Conservation (phyloP, 2,888 invertebrate species). For the Tetragonisca angustula region DNA sequence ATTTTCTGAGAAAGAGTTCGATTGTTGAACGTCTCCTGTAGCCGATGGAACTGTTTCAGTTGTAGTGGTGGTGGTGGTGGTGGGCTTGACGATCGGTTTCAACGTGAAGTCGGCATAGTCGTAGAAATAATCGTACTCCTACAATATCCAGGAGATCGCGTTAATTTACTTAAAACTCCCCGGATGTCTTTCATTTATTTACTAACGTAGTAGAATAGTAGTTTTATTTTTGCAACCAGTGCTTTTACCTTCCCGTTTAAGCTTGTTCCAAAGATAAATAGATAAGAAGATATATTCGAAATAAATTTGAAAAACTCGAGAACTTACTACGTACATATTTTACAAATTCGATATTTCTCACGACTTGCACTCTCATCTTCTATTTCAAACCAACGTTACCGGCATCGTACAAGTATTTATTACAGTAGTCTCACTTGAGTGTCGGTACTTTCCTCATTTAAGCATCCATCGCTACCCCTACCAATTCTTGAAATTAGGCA, state of each 20-base stretch:
- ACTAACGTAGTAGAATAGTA: too few relatives aligned
- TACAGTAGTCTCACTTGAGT: too few relatives aligned
- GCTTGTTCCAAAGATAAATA: too few relatives aligned
- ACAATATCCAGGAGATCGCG: slow-evolving; percentile 74
- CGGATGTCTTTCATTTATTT: too few relatives aligned
- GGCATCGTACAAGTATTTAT: too few relatives aligned
- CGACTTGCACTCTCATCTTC: neutral
- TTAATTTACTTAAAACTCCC: neutral
- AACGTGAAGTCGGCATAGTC: slow-evolving; percentile 90
- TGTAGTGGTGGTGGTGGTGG: slow-evolving; percentile 57
- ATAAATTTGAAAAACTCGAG: neutral
- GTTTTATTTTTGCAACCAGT: too few relatives aligned
- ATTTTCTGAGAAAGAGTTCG: slow-evolving; percentile 21
- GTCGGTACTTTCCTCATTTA: too few relatives aligned
- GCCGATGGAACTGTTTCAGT: slow-evolving; percentile 60
- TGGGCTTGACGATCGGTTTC: slow-evolving; percentile 82
- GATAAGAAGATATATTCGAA: too few relatives aligned
- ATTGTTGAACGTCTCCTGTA: neutral
- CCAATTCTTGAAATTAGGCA: too few relatives aligned
- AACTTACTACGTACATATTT: neutral
- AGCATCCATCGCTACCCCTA: too few relatives aligned
- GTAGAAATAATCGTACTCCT: slow-evolving; percentile 91
- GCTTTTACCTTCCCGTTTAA: too few relatives aligned
- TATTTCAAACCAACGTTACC: neutral
- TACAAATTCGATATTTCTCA: too few relatives aligned